phyloP scores from a whole-genome alignment of 2,888 invertebrate genomes.

The Silvanus unidentatus region DNA sequence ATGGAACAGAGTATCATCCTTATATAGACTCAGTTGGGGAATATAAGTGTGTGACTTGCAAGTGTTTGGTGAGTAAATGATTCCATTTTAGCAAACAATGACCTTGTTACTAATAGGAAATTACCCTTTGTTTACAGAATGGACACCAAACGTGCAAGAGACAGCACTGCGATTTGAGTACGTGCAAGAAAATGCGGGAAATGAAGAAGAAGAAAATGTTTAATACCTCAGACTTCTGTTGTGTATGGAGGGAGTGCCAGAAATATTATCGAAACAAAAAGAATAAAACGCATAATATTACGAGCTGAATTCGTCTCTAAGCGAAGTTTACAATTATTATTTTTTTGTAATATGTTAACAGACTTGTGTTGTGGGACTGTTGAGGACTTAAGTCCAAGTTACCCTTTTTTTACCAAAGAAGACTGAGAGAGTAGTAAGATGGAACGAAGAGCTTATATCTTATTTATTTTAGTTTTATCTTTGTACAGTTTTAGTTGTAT shows the following conservation, averaged over 20 bases:
- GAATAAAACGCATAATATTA: conserved; percentile 18
- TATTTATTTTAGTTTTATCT: conserved; percentile 34
- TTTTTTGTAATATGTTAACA: conserved; percentile 1
- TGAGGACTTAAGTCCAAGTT: conserved; percentile 41
- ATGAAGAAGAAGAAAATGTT: conserved; percentile 49
- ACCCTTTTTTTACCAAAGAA: conserved; percentile 53
- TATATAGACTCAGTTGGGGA: conserved; percentile 81
- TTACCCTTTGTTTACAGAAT: conserved; percentile 54
- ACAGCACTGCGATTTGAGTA: conserved; percentile 70
- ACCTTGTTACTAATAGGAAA: background rate
- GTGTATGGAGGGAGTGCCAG: conserved; percentile 39
- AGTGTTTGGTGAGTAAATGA: conserved; percentile 71
- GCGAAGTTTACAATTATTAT: background rate
- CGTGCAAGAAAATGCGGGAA: conserved; percentile 55
- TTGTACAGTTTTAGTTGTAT: background rate
- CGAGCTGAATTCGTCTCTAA: conserved; percentile 11
- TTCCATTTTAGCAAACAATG: conserved; percentile 1
- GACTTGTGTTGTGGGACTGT: conserved; percentile 21
- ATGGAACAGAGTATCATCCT: conserved; percentile 78
- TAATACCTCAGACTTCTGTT: conserved; percentile 40
- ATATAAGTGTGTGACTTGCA: conserved; percentile 86
- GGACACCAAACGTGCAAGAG: conserved; percentile 74
- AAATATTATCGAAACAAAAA: conserved; percentile 30
- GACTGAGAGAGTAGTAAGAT: conserved; percentile 47
- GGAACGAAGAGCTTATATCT: conserved; percentile 30